Evolutionary conservation across 2,113 vertebrate species (phyloP), one percentile per base, ranked within the genome.

Genomic region (Eidolon helvum): DNA sequence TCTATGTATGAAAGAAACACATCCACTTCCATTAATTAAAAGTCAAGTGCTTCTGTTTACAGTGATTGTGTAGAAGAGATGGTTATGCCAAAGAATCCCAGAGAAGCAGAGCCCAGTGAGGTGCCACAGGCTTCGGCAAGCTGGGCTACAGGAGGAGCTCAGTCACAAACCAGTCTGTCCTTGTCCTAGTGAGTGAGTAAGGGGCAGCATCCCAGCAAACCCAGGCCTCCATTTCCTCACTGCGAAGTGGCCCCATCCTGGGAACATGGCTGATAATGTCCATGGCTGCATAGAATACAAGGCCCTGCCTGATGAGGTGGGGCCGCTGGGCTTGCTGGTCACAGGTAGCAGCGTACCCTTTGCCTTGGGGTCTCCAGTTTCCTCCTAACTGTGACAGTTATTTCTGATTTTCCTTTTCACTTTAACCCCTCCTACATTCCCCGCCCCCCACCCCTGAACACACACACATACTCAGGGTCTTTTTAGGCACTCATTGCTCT

Each of bases 1-100:
- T 59, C 28, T 92, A 57, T 69, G 72, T 92, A 59, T 92, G 87
- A 95, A 97, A 97, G 87, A 92, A 83, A 90, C n/a, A 38, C 45
- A 84, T 48, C 48, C 5, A 7, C 40, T 80, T 94, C 95, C 75
- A 74, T 57, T 93, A 96, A 96, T 96, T 97, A 96, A 95, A 97
- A 83, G 57, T 68, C 16, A 15, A 21, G 26, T 48, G 48, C 2
- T 83, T 88, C n/a, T 66, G 16, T 71, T 97, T 79, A 74, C n/a
- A 79, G 59, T 16, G 50, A 86, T 50, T 35, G 55, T 45, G 50
- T 63, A 95, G 95, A 92, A 65, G 40, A 57, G 55, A 48, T 7
- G 0, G 10, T 92, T 57, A 82, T 7, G 75, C 35, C 10, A 79
- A 71, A 68, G 6, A 45, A 53, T 91, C 91, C 65, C 79, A 45